A percentile compares a stretch with the other conserved stretches of the same genome.
phyloP scores from a whole-genome alignment of 2,113 vertebrate species.

The Microcebus tavaratra region DNA sequence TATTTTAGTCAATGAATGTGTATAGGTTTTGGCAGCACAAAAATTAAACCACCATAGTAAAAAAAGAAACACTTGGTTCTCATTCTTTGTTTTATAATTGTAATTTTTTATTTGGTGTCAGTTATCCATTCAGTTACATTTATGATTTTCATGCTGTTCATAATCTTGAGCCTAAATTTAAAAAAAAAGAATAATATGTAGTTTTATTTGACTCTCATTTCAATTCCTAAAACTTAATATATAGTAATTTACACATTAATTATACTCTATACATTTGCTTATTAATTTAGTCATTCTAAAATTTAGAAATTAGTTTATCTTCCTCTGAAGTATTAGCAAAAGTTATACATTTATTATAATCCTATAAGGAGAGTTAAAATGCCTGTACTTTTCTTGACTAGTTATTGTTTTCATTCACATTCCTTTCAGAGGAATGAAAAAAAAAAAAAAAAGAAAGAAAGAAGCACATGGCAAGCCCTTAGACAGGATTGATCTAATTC shows the following conservation, averaged over 20 bases:
- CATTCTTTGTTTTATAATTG: neutral
- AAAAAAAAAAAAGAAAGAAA: neutral
- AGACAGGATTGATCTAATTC: neutral
- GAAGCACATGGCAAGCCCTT: neutral
- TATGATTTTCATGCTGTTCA: neutral
- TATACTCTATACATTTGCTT: neutral
- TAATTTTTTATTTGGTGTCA: neutral
- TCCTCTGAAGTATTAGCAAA: slow-evolving; percentile 16
- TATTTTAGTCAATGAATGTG: neutral
- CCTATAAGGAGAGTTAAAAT: slow-evolving; percentile 44
- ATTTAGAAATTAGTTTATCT: slow-evolving; percentile 52
- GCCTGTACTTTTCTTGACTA: slow-evolving; percentile 1
- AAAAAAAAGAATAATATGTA: neutral
- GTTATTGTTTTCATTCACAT: slow-evolving; percentile 1
- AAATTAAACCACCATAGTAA: neutral
- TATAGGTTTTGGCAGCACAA: neutral
- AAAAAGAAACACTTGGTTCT: neutral
- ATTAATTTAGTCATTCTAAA: neutral
- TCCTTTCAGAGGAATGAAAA: neutral
- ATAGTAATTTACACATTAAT: slow-evolving; percentile 18
- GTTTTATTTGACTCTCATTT: neutral
- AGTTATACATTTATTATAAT: slow-evolving; percentile 18
- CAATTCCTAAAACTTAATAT: neutral
- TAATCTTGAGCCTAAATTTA: neutral
- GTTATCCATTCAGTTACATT: neutral